These are phyloP conservation scores for Bursaphelenchus okinawaensis DNA, from an alignment of 2,888 invertebrate genomes.

Conservation along the genomic window DNA sequence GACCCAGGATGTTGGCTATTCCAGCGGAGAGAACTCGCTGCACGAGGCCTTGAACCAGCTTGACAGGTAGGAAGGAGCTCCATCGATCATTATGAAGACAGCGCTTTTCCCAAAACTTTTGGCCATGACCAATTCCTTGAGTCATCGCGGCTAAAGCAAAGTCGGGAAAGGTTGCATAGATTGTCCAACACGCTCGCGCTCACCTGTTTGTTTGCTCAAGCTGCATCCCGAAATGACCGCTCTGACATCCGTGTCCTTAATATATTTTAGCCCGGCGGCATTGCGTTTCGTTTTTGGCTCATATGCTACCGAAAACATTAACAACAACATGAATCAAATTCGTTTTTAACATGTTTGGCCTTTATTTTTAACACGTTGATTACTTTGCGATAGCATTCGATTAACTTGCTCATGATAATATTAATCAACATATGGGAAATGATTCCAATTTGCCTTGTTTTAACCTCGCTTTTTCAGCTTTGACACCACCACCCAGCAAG, in stretches of 20 bases:
- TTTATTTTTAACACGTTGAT: too few relatives aligned
- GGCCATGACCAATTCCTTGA: not conserved
- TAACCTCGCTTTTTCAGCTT: not conserved
- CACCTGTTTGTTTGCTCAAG: not conserved
- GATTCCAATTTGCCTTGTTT: not conserved
- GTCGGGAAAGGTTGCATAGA: slow-evolving; percentile 4
- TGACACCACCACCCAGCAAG: not conserved
- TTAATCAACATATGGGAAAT: too few relatives aligned
- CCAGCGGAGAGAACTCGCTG: slow-evolving; percentile 35
- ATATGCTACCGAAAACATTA: too few relatives aligned
- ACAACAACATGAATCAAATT: too few relatives aligned
- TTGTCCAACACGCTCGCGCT: not conserved
- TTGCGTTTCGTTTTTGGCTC: too few relatives aligned
- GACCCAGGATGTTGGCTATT: slow-evolving; percentile 31
- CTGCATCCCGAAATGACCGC: not conserved
- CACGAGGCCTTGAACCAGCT: slow-evolving; percentile 27
- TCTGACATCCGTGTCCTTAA: too few relatives aligned
- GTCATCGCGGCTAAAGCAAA: not conserved
- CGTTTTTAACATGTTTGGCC: too few relatives aligned
- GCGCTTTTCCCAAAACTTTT: not conserved
- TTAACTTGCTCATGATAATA: too few relatives aligned
- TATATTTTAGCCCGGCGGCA: too few relatives aligned
- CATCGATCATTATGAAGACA: not conserved
- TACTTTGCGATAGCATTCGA: too few relatives aligned
- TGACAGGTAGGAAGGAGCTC: slow-evolving; percentile 13